Evolutionary conservation across 1,140 invertebrate genomes (phyloP), one percentile per base, ranked within the genome.

Genomic region (Megalopta genalis): DNA sequence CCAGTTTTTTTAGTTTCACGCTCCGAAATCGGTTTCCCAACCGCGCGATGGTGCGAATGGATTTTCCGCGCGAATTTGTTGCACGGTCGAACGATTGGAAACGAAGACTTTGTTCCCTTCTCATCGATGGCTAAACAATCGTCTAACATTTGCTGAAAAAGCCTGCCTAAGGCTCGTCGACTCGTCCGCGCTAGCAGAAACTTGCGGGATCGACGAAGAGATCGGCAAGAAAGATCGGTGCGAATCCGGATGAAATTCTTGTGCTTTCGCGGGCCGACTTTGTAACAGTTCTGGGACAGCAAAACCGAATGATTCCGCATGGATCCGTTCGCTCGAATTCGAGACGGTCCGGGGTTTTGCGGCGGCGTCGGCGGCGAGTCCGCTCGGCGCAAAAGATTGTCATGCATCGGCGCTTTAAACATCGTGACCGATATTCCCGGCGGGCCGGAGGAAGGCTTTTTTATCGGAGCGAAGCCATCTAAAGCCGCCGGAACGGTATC

Each of bases 351-450:
- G 54, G n/a, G 37, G 37, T 73, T 73, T 32, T 64, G 25, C 16
- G 14, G 25, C 59, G 18, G 60, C 49, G 60, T 21, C 16, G 14
- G 25, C 59, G 18, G 60, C 49, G 60, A 60, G 10, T 18, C 10
- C 16, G 12, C 2, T 14, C 59, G 21, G 8, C 3, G 39, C 39
- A 25, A 69, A 57, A 37, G 42, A 63, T 42, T 74, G 72, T 74
- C 46, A 74, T 73, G 71, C 71, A 73, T 23, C 62, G 62, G 39
- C 62, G 74, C 25, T 32, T 76, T 49, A 39, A 49, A 76, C 46
- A 76, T 42, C 52, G 59, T 68, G 65, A 76, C 54, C 54, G 49
- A 76, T 69, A 76, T 76, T 76, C 25, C 7, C 68, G 18, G 39
- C 68, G 57, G 65, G 27, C 52, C 27, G 39, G 52, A 25, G 74